A percentile compares a stretch with the other conserved stretches of the same genome.
These are phyloP conservation scores for Fragum fragum DNA, from an alignment of 2,888 invertebrate genomes.

Conservation along the genomic window DNA sequence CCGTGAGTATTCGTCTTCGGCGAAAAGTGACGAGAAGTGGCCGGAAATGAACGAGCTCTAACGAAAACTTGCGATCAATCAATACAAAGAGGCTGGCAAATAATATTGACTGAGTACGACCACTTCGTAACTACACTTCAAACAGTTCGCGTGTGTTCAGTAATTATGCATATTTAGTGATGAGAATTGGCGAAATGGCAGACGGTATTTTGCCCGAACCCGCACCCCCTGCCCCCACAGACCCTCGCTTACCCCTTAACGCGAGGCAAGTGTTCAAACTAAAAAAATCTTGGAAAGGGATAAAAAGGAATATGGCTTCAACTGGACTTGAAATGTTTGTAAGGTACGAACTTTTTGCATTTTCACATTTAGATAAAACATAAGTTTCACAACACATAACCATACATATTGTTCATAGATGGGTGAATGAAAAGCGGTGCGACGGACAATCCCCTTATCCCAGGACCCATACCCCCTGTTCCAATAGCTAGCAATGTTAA, in stretches of 20 bases:
- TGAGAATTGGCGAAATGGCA: conserved; percentile 72
- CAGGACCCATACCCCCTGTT: too few species aligned
- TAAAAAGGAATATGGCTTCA: conserved; percentile 82
- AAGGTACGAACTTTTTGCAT: conserved; percentile 72
- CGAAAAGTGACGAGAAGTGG: neutral
- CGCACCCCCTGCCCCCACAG: conserved; percentile 78
- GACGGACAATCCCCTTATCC: too few species aligned
- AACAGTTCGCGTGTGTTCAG: conserved; percentile 26
- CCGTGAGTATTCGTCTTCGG: conserved; percentile 17
- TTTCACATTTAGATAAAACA: too few species aligned
- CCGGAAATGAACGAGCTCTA: conserved; percentile 13
- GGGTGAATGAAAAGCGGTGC: too few species aligned
- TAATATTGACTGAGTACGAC: conserved; percentile 27
- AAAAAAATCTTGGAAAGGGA: conserved; percentile 85
- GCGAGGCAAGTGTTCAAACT: conserved; percentile 84
- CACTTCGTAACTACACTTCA: conserved; percentile 17
- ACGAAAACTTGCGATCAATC: conserved; percentile 3
- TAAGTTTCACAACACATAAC: too few species aligned
- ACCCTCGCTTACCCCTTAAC: conserved; percentile 81
- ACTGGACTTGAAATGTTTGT: conserved; percentile 85
- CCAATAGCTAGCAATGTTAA: too few species aligned
- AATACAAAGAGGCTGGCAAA: conserved; percentile 26
- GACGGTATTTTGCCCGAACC: conserved; percentile 74
- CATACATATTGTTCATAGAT: too few species aligned
- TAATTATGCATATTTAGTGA: conserved; percentile 24